A percentile compares a stretch with the other conserved stretches of the same genome.
Evolutionary conservation across 2,888 invertebrate genomes (phyloP).

Genomic region (Ophion ventricosus): DNA sequence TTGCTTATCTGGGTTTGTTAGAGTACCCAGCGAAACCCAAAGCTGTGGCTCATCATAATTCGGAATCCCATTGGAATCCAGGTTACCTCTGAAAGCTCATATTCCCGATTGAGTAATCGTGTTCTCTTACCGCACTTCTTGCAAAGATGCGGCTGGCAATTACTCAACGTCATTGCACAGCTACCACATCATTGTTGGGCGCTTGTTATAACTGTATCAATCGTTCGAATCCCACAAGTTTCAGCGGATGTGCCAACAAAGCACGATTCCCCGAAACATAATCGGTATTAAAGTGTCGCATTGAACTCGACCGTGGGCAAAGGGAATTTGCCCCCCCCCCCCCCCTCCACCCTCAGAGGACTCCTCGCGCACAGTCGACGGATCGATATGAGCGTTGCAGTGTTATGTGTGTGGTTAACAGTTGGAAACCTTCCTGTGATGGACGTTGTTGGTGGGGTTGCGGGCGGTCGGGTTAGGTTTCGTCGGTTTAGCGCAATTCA

Average conservation of each 20-base stretch:
- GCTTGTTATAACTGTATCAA: background rate
- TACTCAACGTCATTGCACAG: too few relatives aligned
- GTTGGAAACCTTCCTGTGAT: slow-evolving; percentile 42
- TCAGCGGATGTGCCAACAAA: slow-evolving; percentile 24
- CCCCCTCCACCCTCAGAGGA: too few relatives aligned
- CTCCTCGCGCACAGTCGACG: background rate
- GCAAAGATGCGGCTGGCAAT: too few relatives aligned
- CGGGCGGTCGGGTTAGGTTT: slow-evolving; percentile 15
- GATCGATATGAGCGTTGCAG: slow-evolving; percentile 44
- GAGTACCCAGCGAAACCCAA: too few relatives aligned
- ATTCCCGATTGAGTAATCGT: too few relatives aligned
- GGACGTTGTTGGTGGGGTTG: slow-evolving; percentile 44
- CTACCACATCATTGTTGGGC: too few relatives aligned
- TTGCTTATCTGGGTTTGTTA: too few relatives aligned
- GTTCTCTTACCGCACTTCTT: too few relatives aligned
- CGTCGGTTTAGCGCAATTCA: slow-evolving; percentile 38
- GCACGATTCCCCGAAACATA: slow-evolving; percentile 1
- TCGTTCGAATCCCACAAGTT: slow-evolving; percentile 5
- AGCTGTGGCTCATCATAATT: too few relatives aligned
- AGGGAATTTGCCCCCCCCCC: slow-evolving; percentile 40
- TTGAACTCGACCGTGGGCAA: slow-evolving; percentile 64
- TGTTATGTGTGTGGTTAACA: slow-evolving; percentile 37
- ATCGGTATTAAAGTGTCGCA: slow-evolving; percentile 62
- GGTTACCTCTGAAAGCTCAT: too few relatives aligned
- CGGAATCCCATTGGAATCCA: too few relatives aligned